Percentiles rank a stretch among this genome's conserved stretches.
Evolutionary conservation across 1,140 invertebrate species (phyloP).

Genomic region (Drosophila santomea): DNA sequence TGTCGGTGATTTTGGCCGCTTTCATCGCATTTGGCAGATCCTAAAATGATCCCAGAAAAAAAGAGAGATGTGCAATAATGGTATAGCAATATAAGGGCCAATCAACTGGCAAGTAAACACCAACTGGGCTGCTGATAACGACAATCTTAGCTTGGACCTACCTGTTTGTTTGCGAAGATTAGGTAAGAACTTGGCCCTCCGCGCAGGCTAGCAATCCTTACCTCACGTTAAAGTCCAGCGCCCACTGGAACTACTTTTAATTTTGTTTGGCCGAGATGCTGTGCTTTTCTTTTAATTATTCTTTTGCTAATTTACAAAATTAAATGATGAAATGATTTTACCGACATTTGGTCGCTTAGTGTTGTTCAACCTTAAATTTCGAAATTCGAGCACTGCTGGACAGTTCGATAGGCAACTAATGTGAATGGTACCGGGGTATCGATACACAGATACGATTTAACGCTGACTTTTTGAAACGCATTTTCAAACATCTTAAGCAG

Average conservation of each 20-base stretch:
- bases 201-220: slow-evolving; percentile 8
- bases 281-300: slow-evolving; percentile 39
- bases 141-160: slow-evolving; percentile 55
- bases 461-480: background rate
- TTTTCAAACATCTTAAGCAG: slow-evolving; percentile 19
- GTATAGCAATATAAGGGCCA: background rate
- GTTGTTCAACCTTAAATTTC: background rate
- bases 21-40: slow-evolving; percentile 99
- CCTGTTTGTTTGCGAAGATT: slow-evolving; percentile 99
- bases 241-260: slow-evolving; percentile 77
- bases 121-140: background rate
- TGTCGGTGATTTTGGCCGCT: slow-evolving; percentile 98
- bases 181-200: slow-evolving; percentile 84
- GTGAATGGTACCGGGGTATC: slow-evolving; percentile 5
- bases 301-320: slow-evolving; percentile 41
- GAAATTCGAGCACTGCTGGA: slow-evolving; percentile 3
- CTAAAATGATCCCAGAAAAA: slow-evolving; percentile 79
- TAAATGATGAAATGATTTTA: slow-evolving; percentile 9
- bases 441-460: slow-evolving; percentile 1
- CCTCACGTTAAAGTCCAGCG: slow-evolving; percentile 76
- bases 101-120: background rate
- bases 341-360: slow-evolving; percentile 39
- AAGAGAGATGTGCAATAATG: background rate
- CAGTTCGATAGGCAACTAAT: slow-evolving; percentile 1
- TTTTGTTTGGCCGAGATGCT: slow-evolving; percentile 79